Conservation (phyloP, 2,797 vertebrate genomes). For the Danio tinwini region DNA sequence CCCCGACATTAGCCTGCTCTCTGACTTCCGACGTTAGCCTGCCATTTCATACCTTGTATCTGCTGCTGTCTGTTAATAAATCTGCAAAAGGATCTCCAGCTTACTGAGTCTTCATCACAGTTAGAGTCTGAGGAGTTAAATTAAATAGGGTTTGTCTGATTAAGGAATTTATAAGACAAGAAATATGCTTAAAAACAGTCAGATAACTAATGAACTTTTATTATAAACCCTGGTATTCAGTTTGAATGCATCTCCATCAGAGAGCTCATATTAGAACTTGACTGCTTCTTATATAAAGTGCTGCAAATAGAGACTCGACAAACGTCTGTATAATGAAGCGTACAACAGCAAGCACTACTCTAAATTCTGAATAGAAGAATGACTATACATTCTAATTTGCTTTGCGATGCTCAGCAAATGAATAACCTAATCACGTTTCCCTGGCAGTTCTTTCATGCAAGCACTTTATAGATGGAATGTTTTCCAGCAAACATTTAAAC, state of each 20-base stretch:
- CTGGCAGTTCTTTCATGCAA: conserved; percentile 39
- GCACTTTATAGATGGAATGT: conserved; percentile 31
- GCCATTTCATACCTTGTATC: no score
- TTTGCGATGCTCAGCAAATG: conserved; percentile 1
- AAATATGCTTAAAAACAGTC: no score
- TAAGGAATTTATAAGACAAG: no score
- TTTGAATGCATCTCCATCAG: neutral
- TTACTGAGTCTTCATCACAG: no score
- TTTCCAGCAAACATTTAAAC: conserved; percentile 45
- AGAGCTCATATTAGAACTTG: neutral
- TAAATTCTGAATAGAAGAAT: conserved; percentile 11
- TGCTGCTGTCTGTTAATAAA: no score
- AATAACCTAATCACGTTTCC: conserved; percentile 28
- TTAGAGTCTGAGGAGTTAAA: no score
- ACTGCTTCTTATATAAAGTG: neutral
- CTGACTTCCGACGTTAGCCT: no score
- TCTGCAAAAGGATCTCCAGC: no score
- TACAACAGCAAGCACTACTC: neutral
- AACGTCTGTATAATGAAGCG: neutral
- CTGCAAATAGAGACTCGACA: neutral
- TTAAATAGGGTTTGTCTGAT: no score
- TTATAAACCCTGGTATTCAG: no score
- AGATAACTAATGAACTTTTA: no score
- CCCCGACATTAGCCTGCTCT: no score
- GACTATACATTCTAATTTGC: conserved; percentile 28